Base-by-base conservation (phyloP, 2,797 vertebrate genomes). In the Mycteria americana region DNA sequence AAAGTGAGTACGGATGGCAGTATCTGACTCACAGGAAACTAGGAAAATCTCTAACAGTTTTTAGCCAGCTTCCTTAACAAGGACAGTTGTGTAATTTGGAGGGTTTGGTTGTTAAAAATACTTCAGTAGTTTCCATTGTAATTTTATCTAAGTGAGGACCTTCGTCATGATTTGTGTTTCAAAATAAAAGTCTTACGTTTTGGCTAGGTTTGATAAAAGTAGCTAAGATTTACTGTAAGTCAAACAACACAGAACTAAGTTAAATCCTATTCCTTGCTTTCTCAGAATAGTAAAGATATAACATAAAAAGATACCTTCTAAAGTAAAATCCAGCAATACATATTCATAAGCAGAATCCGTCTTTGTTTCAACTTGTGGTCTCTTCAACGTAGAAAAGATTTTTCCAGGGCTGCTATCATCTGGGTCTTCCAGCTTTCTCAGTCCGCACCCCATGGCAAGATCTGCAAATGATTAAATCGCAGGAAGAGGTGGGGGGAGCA, bases 351-450 rank as follows among this genome's bases (percentile, higher is more conserved):
- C 99, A 43, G 98, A 98, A 85, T 99, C 99, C 2, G 98, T 98
- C 95, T 98, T 99, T 97, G 98, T 99, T 98, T 99, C 99, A 97
- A 99, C 99, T 97, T 99, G 99, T 2, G 99, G 98, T 98, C 99
- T 99, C 98, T 99, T 99, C 97, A 99, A 87, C 2, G 99, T 99
- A 96, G 99, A 99, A 97, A 99, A 99, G 93, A 99, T 99, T 96
- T 99, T 99, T 97, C 99, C 99, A 88, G 99, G 99, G 91, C 99
- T 99, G 98, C 98, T 99, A 97, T 99, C 99, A 98, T 99, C 99
- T 85, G 99, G 99, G 95, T 99, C 99, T 96, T 99, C 99, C 96
- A 99, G 98, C 95, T 99, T 99, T 95, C 99, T 97, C 88, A 99
- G 98, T 97, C 99, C 99, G 97, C 99, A 99, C 98, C 99, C 99